phyloP scores from a whole-genome alignment of 1,140 invertebrate species.

The Lepidostoma basale region DNA sequence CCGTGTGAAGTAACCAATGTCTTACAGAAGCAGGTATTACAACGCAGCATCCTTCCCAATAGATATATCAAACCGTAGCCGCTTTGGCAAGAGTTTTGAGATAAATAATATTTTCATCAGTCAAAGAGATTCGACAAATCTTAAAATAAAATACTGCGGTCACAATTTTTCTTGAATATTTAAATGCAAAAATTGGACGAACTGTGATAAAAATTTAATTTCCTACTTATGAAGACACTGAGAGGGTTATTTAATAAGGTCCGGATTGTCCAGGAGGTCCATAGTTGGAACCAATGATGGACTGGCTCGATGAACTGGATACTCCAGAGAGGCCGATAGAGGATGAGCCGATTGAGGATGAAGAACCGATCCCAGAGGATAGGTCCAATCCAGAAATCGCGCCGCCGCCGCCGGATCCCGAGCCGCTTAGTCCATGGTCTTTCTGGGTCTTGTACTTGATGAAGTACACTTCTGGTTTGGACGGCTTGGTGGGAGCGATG shows the following conservation, averaged over 20 bases:
- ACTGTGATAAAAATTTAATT: not conserved
- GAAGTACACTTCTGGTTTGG: constrained; percentile 87
- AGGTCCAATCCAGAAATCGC: constrained; percentile 43
- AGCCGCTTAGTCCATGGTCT: constrained; percentile 52
- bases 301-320: not conserved
- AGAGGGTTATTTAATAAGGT: constrained; percentile 53
- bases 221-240: not conserved
- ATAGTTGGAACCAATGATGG: constrained; percentile 45
- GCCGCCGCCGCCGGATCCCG: constrained; percentile 48
- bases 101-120: too few relatives aligned
- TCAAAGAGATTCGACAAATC: too few relatives aligned
- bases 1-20: too few relatives aligned
- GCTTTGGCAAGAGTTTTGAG: too few relatives aligned
- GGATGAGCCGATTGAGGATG: not conserved
- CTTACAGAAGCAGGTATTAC: too few relatives aligned
- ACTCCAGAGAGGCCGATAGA: not conserved
- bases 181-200: too few relatives aligned
- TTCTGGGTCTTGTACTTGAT: constrained; percentile 85
- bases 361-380: not conserved
- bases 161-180: too few relatives aligned
- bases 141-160: too few relatives aligned
- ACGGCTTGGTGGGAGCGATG: constrained; percentile 75
- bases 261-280: constrained; percentile 58
- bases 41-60: too few relatives aligned
- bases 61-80: too few relatives aligned